Base-by-base conservation (phyloP, 1,140 invertebrate species). In the Oppia nitens region DNA sequence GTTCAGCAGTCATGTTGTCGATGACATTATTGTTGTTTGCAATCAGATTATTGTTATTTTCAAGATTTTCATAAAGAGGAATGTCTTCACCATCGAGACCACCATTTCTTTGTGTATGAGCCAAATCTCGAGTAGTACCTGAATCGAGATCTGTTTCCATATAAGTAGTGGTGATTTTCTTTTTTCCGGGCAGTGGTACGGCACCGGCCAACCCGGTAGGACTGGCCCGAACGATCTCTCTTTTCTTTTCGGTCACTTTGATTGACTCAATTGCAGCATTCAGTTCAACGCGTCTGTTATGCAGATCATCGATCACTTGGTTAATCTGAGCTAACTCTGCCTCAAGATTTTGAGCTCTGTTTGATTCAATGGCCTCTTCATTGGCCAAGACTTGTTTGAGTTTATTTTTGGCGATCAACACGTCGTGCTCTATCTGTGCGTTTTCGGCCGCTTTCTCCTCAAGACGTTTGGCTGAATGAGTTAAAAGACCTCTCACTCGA, bases 401-500 rank as follows among this genome's bases (percentile, higher is more conserved):
- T 70, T 89, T 89, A 64, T 87, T 85, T 6, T 86, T 77, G 24
- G 92, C 70, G 21, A 89, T 78, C 24, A 88, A 78, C 60, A 92
- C 72, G 68, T 92, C 87, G 64, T 89, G 84, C 70, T 93, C 89
- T 29, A 91, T 70, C 9, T 84, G 79, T 11, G 84, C 84, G 70
- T 90, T 91, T 60, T 89, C 87, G 1, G 85, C 84, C 17, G 88
- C 85, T 0, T 85, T 89, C 68, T 88, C 86, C 71, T 93, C 88
- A 58, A 93, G 71, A 79, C 87, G 84, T 81, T 88, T 89, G 65
- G 87, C 89, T 74, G 89, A 88, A 71, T 87, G 81, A 61, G 87
- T 86, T 61, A 93, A 73, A 70, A 89, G 79, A 50, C 83, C 79
- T 66, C 87, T 81, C 40, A 91, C 85, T 56, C 84, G 74, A 59